A percentile compares a stretch with the other conserved stretches of the same genome.
These are phyloP conservation scores for Echeneis naucrates DNA, from an alignment of 2,797 vertebrate species.

Conservation along the genomic window DNA sequence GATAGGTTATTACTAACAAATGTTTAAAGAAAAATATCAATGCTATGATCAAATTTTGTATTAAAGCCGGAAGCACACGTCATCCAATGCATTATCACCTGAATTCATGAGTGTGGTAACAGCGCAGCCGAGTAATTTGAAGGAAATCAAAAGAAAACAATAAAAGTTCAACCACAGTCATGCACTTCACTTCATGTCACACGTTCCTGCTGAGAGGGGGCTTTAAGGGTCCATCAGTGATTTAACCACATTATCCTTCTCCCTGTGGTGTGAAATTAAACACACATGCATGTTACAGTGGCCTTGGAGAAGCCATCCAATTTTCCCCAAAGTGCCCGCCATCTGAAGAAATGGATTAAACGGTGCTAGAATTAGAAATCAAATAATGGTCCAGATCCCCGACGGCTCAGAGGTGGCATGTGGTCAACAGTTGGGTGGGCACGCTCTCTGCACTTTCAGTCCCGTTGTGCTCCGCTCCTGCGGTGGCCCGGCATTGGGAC, in stretches of 20 bases:
- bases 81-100: background rate
- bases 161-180: conserved; percentile 35
- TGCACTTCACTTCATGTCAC: background rate
- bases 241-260: conserved; percentile 51
- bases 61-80: background rate
- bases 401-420: conserved; percentile 51
- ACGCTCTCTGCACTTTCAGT: conserved; percentile 29
- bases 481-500: conserved; percentile 6
- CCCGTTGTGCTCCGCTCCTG: conserved; percentile 19
- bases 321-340: conserved; percentile 60
- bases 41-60: background rate
- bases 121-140: too few species aligned
- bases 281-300: conserved; percentile 62
- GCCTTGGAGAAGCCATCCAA: conserved; percentile 59
- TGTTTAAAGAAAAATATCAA: background rate
- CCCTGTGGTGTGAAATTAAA: conserved; percentile 68
- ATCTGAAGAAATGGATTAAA: conserved; percentile 68
- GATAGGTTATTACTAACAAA: background rate
- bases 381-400: conserved; percentile 57
- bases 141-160: too few species aligned
- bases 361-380: conserved; percentile 68
- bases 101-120: background rate
- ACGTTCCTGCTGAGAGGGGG: conserved; percentile 26
- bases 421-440: conserved; percentile 54
- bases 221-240: conserved; percentile 62